These are phyloP conservation scores for Pangasius djambal DNA, from an alignment of 2,797 vertebrate species.

Conservation along the genomic window DNA sequence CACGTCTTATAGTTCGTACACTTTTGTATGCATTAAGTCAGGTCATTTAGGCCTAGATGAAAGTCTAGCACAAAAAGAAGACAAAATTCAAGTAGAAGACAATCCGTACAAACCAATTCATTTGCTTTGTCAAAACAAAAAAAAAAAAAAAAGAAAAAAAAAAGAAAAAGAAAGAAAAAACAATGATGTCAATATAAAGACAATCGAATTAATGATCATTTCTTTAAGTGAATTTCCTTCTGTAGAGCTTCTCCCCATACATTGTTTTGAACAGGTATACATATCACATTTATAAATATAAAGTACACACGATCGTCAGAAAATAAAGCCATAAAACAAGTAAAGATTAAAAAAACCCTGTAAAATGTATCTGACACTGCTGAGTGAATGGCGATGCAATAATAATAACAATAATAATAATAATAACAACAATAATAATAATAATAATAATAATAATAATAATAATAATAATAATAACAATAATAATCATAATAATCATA, in stretches of 20 bases:
- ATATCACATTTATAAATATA: constrained; percentile 47
- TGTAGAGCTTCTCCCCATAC: not conserved
- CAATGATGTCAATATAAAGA: constrained; percentile 11
- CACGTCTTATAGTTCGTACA: constrained; percentile 5
- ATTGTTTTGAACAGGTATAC: constrained; percentile 15
- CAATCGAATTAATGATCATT: constrained; percentile 11
- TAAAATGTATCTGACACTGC: constrained; percentile 48
- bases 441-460: constrained; percentile 41
- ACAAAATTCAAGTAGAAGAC: constrained; percentile 45
- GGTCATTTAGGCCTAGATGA: constrained; percentile 1
- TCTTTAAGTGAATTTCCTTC: not conserved
- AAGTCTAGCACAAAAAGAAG: constrained; percentile 34
- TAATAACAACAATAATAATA: constrained; percentile 26
- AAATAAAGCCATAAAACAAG: constrained; percentile 33
- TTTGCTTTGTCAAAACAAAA: not conserved
- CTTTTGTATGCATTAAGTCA: constrained; percentile 12
- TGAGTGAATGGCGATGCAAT: constrained; percentile 39
- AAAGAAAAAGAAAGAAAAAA: not conserved
- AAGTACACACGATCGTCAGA: constrained; percentile 45
- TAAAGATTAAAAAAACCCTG: constrained; percentile 50
- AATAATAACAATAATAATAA: constrained; percentile 36
- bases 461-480: constrained; percentile 41
- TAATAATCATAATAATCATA: constrained; percentile 35
- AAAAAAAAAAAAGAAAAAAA: not conserved
- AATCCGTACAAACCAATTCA: constrained; percentile 17